phyloP scores from a whole-genome alignment of 2,113 vertebrate genomes.

The Apistogramma diplotaenia region DNA sequence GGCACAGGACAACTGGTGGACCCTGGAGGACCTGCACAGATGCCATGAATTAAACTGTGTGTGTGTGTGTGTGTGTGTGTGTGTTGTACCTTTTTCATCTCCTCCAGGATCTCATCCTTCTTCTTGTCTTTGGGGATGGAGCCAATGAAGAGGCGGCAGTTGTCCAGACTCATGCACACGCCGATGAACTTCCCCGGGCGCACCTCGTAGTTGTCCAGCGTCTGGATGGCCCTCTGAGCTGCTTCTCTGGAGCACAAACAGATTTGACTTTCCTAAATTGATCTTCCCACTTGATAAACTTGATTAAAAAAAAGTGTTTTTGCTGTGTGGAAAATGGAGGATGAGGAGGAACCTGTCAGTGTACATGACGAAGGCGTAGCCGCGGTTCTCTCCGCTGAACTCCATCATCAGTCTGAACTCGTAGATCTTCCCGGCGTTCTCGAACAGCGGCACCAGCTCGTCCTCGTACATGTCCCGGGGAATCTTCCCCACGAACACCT shows the following conservation, averaged over 20 bases:
- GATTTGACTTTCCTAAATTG: not conserved
- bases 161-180: conserved; percentile 93
- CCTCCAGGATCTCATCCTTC: conserved; percentile 92
- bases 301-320: not conserved
- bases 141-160: conserved; percentile 94
- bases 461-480: conserved; percentile 96
- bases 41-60: too few species aligned
- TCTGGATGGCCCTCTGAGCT: conserved; percentile 87
- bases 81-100: conserved; percentile 77
- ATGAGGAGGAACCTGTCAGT: conserved; percentile 63
- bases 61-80: not conserved
- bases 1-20: too few species aligned
- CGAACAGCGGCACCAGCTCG: conserved; percentile 91
- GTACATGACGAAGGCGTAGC: conserved; percentile 97
- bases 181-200: conserved; percentile 91
- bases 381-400: conserved; percentile 94
- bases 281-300: not conserved
- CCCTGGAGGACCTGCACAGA: too few species aligned
- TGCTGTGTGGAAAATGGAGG: not conserved
- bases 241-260: conserved; percentile 76
- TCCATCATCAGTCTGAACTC: conserved; percentile 98
- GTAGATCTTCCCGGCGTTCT: conserved; percentile 88
- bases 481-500: conserved; percentile 98
- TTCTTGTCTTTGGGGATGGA: conserved; percentile 93
- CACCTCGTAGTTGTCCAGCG: conserved; percentile 91